A percentile compares a stretch with the other conserved stretches of the same genome.
These are phyloP conservation scores for Aptenodytes patagonicus DNA, from an alignment of 2,113 vertebrate genomes.

Conservation along the genomic window DNA sequence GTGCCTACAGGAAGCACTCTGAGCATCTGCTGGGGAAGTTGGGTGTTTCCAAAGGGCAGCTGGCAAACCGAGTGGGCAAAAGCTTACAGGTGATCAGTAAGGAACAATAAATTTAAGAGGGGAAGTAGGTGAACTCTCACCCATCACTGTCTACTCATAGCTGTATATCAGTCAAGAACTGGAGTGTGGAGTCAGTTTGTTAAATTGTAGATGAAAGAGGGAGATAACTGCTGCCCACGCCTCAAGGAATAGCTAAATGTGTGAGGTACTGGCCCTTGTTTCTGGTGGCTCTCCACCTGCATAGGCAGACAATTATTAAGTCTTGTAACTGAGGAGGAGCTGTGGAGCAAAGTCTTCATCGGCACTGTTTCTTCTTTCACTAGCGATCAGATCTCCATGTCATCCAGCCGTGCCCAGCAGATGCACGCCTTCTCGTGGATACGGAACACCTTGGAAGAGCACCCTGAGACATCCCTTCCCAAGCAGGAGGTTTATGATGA, in stretches of 20 bases:
- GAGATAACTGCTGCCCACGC: neutral
- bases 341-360: neutral
- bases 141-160: accelerated
- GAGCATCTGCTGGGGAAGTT: neutral
- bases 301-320: neutral
- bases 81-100: neutral
- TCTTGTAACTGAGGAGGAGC: neutral
- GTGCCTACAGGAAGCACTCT: neutral
- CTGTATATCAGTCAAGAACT: neutral
- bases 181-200: neutral
- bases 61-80: neutral
- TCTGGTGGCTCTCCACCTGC: neutral
- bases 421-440: slow-evolving; percentile 98
- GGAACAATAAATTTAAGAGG: neutral
- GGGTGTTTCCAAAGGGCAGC: neutral
- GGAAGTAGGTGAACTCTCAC: neutral
- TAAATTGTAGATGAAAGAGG: neutral
- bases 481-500: slow-evolving; percentile 99
- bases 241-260: neutral
- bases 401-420: slow-evolving; percentile 95
- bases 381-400: slow-evolving; percentile 92
- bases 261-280: neutral
- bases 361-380: neutral
- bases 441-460: slow-evolving; percentile 93
- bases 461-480: slow-evolving; percentile 97